These are phyloP conservation scores for Pristionchus arcanus DNA, from an alignment of 2,888 invertebrate genomes.

Conservation along the genomic window DNA sequence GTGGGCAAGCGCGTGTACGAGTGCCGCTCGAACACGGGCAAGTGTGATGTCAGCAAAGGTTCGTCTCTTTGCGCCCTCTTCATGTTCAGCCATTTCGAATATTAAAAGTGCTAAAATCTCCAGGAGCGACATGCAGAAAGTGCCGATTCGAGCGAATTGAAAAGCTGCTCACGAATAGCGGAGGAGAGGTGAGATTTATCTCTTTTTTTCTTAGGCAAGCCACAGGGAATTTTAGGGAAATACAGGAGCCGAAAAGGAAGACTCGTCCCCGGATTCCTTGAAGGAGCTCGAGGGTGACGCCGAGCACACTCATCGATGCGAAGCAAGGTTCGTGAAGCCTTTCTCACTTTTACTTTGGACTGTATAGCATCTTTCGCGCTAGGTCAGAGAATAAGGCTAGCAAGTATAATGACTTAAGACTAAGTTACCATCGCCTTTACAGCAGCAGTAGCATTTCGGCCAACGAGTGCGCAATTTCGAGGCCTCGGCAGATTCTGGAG, in stretches of 20 bases:
- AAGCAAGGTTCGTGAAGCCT: neutral
- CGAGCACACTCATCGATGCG: neutral
- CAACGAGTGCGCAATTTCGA: neutral
- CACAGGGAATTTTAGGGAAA: too few species aligned
- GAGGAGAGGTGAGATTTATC: neutral
- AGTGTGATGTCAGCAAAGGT: slow-evolving; percentile 28
- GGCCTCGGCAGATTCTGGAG: neutral
- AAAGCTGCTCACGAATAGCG: neutral
- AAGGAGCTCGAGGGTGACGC: neutral
- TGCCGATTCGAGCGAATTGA: slow-evolving; percentile 30
- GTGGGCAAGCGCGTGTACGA: slow-evolving; percentile 26
- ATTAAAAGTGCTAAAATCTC: neutral
- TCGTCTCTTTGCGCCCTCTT: too few species aligned
- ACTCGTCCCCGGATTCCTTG: neutral
- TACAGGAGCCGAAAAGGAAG: neutral
- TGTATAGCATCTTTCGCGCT: neutral
- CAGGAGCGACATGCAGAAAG: neutral
- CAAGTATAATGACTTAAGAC: too few species aligned
- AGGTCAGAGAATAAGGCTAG: too few species aligned
- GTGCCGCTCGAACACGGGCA: neutral
- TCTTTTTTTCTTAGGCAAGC: too few species aligned
- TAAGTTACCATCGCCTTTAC: too few species aligned
- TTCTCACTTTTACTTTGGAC: neutral
- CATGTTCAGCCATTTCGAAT: neutral
- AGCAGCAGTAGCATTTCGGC: too few species aligned